These are phyloP conservation scores for Anguilla marmorata DNA, from an alignment of 2,797 vertebrate species.

Conservation along the genomic window DNA sequence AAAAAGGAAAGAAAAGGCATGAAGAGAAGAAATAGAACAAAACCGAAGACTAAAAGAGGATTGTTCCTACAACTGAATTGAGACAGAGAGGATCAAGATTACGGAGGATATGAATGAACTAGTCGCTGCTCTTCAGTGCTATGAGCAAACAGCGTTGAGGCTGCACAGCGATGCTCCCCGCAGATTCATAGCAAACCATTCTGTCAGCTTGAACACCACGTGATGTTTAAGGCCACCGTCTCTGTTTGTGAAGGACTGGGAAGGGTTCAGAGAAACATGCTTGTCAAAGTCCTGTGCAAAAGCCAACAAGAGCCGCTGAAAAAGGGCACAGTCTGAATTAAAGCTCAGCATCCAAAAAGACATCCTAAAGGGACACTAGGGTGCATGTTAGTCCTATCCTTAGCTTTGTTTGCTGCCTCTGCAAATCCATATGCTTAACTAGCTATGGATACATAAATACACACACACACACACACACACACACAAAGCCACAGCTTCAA, in stretches of 20 bases:
- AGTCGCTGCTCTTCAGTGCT: not conserved
- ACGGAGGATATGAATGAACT: not conserved
- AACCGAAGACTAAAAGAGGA: not conserved
- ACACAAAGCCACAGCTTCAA: not conserved
- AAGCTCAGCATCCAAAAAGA: not conserved
- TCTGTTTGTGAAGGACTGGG: not conserved
- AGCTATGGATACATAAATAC: not conserved
- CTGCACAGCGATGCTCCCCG: not conserved
- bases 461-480: not conserved
- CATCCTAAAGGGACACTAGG: not conserved
- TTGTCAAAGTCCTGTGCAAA: not conserved
- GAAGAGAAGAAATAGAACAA: not conserved
- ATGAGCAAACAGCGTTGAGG: not conserved
- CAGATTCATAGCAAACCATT: not conserved
- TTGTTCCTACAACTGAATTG: not conserved
- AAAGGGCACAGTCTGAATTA: not conserved
- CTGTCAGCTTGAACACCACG: not conserved
- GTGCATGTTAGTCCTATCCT: not conserved
- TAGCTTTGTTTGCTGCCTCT: not conserved
- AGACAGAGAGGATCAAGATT: not conserved
- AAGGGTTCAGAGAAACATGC: not conserved
- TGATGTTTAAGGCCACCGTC: not conserved
- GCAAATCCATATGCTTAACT: not conserved
- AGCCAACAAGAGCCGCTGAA: not conserved
- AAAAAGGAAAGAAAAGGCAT: not conserved